Base-by-base conservation (phyloP, 1,140 invertebrate species). In the Macrocentrus cingulum region DNA sequence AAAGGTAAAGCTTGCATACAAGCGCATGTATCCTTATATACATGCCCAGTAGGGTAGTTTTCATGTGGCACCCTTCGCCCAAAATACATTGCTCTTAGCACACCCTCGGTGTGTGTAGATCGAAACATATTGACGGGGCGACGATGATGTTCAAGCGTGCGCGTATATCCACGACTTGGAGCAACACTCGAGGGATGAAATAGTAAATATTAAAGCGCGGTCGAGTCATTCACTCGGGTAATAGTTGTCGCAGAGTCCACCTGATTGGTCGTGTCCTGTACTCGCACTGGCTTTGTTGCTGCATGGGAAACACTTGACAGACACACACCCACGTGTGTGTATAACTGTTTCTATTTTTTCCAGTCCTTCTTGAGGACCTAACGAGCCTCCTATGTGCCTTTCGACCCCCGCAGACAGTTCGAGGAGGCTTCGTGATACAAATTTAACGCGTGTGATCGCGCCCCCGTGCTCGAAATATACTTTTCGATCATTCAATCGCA, bases 171-270 rank as follows among this genome's bases (percentile, higher is more conserved):
- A 29, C 25, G 25, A 5, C 25, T 29, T 29, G 4, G 4, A 59
- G 54, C 66, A 67, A 64, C 32, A 39, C 48, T 66, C 63, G 55
- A 70, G 64, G 62, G 64, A 60, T 32, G 60, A 70, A 72, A 73
- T 71, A 66, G 71, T 75, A 75, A 75, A 75, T 75, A 76, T 73
- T 71, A 70, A 71, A 69, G 61, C 64, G 56, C 59, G 61, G 63
- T 72, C 61, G 63, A 69, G 66, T 74, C 71, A 67, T 45, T 60
- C 59, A 34, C 53, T 54, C 52, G 39, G 69, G 59, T 76, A 75
- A 76, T 75, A 66, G 71, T 69, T 74, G 72, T 73, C 70, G 64
- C 66, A 59, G 60, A 71, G 65, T 48, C 49, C 42, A 59, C 49
- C 48, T 51, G 50, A 59, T 59, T 52, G 57, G 18, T 22, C 22